Evolutionary conservation across 1,140 invertebrate genomes (phyloP).

Genomic region (Matsumurasca onukii): DNA sequence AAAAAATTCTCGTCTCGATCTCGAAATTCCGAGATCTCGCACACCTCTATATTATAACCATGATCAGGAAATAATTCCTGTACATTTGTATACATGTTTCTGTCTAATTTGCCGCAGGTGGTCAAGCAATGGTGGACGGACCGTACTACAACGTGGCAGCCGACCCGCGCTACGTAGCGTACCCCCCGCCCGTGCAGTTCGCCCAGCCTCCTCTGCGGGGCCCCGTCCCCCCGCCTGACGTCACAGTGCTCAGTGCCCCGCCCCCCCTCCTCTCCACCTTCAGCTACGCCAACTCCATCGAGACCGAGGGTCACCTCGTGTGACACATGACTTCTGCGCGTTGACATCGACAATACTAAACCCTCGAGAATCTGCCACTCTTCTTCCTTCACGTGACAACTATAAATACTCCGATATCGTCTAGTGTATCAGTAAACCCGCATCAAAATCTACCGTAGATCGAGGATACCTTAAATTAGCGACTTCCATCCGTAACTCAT

Average conservation of each 20-base stretch:
- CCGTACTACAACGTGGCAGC: slow-evolving; percentile 46
- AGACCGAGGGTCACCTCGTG: slow-evolving; percentile 50
- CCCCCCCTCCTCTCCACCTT: slow-evolving; percentile 49
- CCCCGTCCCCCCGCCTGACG: slow-evolving; percentile 45
- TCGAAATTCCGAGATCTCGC: too few relatives aligned
- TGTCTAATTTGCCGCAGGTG: slow-evolving; percentile 34
- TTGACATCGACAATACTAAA: slow-evolving; percentile 28
- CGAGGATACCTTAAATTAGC: too few relatives aligned
- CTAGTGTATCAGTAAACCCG: too few relatives aligned
- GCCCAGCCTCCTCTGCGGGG: slow-evolving; percentile 42
- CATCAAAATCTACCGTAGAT: too few relatives aligned
- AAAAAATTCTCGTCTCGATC: too few relatives aligned
- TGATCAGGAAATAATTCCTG: too few relatives aligned
- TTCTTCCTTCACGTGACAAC: not conserved
- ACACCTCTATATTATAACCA: too few relatives aligned
- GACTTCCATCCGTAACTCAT: too few relatives aligned
- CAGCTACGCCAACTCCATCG: slow-evolving; percentile 43
- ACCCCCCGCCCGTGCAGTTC: slow-evolving; percentile 47
- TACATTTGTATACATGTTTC: too few relatives aligned
- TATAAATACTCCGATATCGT: too few relatives aligned
- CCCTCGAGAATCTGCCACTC: slow-evolving; percentile 14
- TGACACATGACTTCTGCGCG: slow-evolving; percentile 40
- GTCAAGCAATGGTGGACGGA: slow-evolving; percentile 33
- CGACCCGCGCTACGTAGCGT: slow-evolving; percentile 49
- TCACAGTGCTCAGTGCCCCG: slow-evolving; percentile 45